Percentiles rank a stretch among this genome's conserved stretches.
Evolutionary conservation across 2,113 vertebrate genomes (phyloP).

Genomic region (Chaetodon trifascialis): DNA sequence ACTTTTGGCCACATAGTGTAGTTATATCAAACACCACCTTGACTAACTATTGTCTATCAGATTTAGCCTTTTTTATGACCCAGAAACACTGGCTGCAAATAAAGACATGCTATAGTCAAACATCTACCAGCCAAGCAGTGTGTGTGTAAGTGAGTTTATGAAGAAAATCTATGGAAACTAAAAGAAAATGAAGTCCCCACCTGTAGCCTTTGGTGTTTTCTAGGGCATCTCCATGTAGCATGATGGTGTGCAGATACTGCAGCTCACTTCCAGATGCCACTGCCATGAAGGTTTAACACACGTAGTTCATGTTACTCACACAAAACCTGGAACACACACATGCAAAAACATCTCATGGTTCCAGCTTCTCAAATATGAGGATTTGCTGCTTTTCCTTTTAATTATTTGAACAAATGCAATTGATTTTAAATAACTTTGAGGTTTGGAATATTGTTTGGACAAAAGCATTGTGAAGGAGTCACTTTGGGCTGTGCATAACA

Average conservation of each 20-base stretch:
- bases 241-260: slow-evolving; percentile 83
- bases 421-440: too few relatives aligned
- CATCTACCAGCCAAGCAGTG: not conserved
- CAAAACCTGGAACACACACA: slow-evolving; percentile 78
- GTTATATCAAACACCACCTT: not conserved
- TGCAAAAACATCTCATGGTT: too few relatives aligned
- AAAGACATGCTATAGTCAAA: too few relatives aligned
- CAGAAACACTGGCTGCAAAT: not conserved
- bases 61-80: not conserved
- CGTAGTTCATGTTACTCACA: slow-evolving; percentile 81
- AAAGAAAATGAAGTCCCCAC: slow-evolving; percentile 68
- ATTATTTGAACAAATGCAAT: too few relatives aligned
- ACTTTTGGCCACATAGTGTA: too few relatives aligned
- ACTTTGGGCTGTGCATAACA: too few relatives aligned
- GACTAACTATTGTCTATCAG: not conserved
- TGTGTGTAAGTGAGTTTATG: not conserved
- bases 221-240: slow-evolving; percentile 86
- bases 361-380: too few relatives aligned
- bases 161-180: not conserved
- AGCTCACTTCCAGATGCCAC: slow-evolving; percentile 79
- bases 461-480: too few relatives aligned
- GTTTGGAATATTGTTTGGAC: too few relatives aligned
- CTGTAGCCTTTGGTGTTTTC: slow-evolving; percentile 85
- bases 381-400: too few relatives aligned
- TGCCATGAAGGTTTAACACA: slow-evolving; percentile 86